Conservation (phyloP, 1,140 invertebrate species). For the Hermetia illucens region DNA sequence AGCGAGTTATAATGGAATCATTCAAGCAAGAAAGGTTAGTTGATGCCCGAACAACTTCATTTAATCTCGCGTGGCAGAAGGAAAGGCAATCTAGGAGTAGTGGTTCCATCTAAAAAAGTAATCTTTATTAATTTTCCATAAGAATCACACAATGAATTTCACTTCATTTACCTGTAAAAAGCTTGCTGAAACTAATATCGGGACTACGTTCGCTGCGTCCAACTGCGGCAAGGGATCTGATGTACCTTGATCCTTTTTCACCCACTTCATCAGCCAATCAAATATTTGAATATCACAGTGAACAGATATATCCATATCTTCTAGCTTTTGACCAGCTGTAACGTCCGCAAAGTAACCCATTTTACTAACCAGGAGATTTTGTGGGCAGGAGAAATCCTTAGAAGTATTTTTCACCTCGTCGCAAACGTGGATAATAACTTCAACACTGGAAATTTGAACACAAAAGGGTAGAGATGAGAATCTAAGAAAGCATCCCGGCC, state of each 20-base stretch:
- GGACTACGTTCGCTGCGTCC: constrained; percentile 74
- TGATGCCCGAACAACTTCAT: constrained; percentile 60
- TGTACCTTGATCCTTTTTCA: constrained; percentile 51
- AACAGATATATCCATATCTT: constrained; percentile 92
- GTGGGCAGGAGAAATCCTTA: constrained; percentile 76
- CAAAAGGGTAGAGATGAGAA: too few relatives aligned
- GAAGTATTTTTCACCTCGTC: constrained; percentile 76
- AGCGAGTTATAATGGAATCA: constrained; percentile 50
- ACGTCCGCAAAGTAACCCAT: constrained; percentile 93
- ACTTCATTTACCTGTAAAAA: constrained; percentile 49
- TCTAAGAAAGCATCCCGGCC: too few relatives aligned
- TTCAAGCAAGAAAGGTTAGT: constrained; percentile 70
- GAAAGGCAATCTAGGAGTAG: constrained; percentile 67
- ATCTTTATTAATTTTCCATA: not conserved
- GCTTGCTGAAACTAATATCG: constrained; percentile 82
- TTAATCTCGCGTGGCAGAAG: constrained; percentile 65
- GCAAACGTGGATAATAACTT: constrained; percentile 76
- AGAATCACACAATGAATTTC: not conserved
- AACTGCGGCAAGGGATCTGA: constrained; percentile 55
- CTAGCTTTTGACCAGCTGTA: constrained; percentile 67
- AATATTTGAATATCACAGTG: constrained; percentile 89
- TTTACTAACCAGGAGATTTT: constrained; percentile 69
- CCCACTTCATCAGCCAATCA: constrained; percentile 94
- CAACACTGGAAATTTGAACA: constrained; percentile 41
- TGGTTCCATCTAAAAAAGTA: constrained; percentile 59